Conservation (phyloP, 1,140 invertebrate species). For the Araneus ventricosus region DNA sequence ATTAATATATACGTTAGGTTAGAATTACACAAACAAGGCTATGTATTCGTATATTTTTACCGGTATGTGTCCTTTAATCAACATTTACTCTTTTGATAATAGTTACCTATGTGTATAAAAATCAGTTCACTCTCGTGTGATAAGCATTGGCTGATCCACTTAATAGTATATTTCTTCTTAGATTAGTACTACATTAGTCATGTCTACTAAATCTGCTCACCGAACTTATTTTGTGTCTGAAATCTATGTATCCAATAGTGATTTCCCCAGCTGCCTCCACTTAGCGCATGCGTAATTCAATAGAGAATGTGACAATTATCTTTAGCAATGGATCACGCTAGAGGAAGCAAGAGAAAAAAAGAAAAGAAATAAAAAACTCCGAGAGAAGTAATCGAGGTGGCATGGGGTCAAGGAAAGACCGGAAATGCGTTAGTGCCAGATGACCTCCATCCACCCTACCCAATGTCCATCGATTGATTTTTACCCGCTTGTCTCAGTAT, state of each 20-base stretch:
- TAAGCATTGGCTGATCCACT: too few species aligned
- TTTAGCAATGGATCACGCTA: not conserved
- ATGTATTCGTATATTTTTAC: too few species aligned
- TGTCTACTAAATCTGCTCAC: too few species aligned
- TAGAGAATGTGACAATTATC: conserved; percentile 59
- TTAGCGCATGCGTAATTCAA: conserved; percentile 31
- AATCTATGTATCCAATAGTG: too few species aligned
- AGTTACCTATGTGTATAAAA: too few species aligned
- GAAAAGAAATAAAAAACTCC: conserved; percentile 10
- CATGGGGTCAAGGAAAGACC: conserved; percentile 69
- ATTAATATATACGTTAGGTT: too few species aligned
- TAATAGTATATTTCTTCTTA: too few species aligned
- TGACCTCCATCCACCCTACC: conserved; percentile 54
- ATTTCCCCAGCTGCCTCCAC: not conserved
- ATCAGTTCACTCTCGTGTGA: too few species aligned
- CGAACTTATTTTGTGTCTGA: not conserved
- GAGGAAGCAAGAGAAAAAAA: conserved; percentile 7
- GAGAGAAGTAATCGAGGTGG: conserved; percentile 41
- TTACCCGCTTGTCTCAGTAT: not conserved
- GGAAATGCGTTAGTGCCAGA: conserved; percentile 73
- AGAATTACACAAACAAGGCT: too few species aligned
- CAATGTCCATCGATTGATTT: conserved; percentile 70
- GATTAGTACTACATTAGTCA: too few species aligned
- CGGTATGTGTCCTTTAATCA: too few species aligned
- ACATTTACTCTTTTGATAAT: too few species aligned